Evolutionary conservation across 2,888 invertebrate genomes (phyloP).

Genomic region (Thera obeliscata): DNA sequence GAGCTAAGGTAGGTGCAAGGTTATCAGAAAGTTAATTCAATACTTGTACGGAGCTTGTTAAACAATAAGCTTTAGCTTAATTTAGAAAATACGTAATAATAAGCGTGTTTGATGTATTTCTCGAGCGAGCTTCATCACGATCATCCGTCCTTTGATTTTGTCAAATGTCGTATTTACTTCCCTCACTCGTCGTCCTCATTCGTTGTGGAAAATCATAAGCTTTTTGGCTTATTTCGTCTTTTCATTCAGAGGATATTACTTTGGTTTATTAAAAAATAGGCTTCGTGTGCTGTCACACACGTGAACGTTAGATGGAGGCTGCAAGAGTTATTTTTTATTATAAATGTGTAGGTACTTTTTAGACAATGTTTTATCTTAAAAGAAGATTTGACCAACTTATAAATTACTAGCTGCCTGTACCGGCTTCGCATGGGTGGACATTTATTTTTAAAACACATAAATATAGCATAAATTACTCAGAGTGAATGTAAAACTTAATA

Average conservation of each 20-base stretch:
- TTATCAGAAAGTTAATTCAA: too few species aligned
- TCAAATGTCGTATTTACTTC: conserved; percentile 11
- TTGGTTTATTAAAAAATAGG: conserved; percentile 2
- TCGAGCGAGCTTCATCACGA: conserved; percentile 5
- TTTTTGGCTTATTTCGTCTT: conserved; percentile 7
- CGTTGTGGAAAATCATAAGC: conserved; percentile 14
- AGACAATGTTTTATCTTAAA: too few species aligned
- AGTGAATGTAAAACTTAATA: too few species aligned
- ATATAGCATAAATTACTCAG: too few species aligned
- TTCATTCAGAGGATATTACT: conserved; percentile 9
- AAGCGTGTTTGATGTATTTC: conserved; percentile 6
- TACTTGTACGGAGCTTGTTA: neutral
- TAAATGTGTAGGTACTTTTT: neutral
- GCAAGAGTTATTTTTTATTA: neutral
- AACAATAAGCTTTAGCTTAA: neutral
- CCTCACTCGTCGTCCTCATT: conserved; percentile 15
- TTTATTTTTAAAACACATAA: too few species aligned
- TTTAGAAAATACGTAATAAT: neutral
- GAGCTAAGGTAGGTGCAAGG: too few species aligned
- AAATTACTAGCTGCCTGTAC: too few species aligned
- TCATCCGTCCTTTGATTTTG: conserved; percentile 24
- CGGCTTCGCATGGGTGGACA: too few species aligned
- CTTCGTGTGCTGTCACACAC: neutral
- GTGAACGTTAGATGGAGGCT: too few species aligned
- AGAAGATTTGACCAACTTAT: too few species aligned